Evolutionary conservation across 2,113 vertebrate species (phyloP).

Genomic region (Heterotilapia buettikoferi): DNA sequence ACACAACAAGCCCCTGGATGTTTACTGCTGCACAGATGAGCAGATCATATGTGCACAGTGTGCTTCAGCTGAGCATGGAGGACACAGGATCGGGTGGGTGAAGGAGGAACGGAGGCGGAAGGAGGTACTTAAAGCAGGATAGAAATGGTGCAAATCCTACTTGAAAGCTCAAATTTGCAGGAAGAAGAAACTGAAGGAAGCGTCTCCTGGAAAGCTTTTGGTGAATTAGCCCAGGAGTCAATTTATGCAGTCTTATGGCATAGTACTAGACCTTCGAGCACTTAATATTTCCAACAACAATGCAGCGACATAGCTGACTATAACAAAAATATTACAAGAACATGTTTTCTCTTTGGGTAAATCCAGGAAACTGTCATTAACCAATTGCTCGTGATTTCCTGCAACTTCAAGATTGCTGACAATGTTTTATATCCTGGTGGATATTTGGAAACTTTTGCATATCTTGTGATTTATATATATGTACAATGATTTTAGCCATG

Average conservation of each 20-base stretch:
- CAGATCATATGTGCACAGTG: constrained; percentile 33
- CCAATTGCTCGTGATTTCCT: not conserved
- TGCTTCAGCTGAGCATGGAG: constrained; percentile 5
- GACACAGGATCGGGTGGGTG: constrained; percentile 15
- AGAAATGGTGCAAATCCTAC: not conserved
- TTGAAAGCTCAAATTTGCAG: not conserved
- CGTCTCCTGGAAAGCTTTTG: not conserved
- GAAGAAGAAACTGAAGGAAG: not conserved
- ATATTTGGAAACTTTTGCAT: not conserved
- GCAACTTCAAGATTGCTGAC: not conserved
- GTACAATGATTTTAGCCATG: not conserved
- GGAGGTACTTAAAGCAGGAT: constrained; percentile 12
- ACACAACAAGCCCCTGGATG: constrained; percentile 14
- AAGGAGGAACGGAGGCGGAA: constrained; percentile 2
- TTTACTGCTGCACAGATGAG: constrained; percentile 52
- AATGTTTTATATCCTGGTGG: not conserved
- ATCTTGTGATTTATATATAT: not conserved
- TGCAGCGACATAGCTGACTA: not conserved
- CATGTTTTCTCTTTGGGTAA: not conserved
- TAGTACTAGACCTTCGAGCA: not conserved
- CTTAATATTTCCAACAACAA: not conserved
- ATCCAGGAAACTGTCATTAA: not conserved
- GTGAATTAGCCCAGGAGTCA: not conserved
- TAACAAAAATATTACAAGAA: not conserved
- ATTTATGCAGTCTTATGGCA: not conserved